Evolutionary conservation across 2,888 invertebrate species (phyloP).

Genomic region (Clunio marinus): DNA sequence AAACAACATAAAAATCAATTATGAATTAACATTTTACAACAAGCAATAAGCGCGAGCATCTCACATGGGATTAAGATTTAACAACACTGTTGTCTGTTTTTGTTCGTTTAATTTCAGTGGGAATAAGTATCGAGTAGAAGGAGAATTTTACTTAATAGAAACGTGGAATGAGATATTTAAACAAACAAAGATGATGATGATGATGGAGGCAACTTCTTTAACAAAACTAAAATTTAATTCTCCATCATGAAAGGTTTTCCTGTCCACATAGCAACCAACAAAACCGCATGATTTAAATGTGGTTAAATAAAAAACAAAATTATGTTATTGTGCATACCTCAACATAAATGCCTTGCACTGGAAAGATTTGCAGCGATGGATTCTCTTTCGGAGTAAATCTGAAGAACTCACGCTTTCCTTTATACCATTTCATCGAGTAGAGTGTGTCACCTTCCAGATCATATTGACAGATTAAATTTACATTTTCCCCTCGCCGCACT

Average conservation of each 20-base stretch:
- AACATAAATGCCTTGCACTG: conserved; percentile 58
- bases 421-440: conserved; percentile 67
- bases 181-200: too few species aligned
- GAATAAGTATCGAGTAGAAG: too few species aligned
- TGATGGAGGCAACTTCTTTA: too few species aligned
- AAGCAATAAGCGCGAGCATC: too few species aligned
- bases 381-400: conserved; percentile 60
- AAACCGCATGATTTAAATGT: too few species aligned
- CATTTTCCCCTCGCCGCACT: conserved; percentile 56
- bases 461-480: conserved; percentile 58
- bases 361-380: conserved; percentile 60
- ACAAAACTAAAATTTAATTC: too few species aligned
- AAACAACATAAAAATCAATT: conserved; percentile 37
- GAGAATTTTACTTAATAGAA: too few species aligned
- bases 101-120: too few species aligned
- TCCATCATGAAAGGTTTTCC: too few species aligned
- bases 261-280: too few species aligned
- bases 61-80: neutral
- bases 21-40: conserved; percentile 34
- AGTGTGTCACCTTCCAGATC: conserved; percentile 62
- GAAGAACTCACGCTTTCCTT: conserved; percentile 61
- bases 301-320: too few species aligned
- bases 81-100: neutral
- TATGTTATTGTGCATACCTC: conserved; percentile 53
- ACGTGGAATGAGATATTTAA: too few species aligned